phyloP scores from a whole-genome alignment of 2,113 vertebrate species.

The Nibea albiflora region DNA sequence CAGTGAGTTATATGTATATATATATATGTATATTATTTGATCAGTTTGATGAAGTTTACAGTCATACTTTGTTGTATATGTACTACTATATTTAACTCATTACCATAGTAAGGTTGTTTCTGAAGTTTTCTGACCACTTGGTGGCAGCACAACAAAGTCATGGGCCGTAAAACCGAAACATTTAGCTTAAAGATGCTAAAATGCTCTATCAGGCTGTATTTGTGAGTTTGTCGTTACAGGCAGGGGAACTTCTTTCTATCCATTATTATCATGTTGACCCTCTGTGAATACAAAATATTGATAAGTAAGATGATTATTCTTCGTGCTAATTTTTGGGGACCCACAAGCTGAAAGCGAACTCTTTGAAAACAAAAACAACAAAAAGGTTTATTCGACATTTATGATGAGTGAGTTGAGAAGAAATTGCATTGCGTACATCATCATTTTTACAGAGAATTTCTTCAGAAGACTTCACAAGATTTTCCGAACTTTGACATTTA shows the following conservation, averaged over 20 bases:
- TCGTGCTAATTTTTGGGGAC: background rate
- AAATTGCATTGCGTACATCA: constrained; percentile 50
- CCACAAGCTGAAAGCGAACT: background rate
- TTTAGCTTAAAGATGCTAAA: background rate
- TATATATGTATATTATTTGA: background rate
- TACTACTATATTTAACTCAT: background rate
- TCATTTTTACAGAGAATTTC: constrained; percentile 54
- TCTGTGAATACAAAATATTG: background rate
- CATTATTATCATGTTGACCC: background rate
- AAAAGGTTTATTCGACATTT: constrained; percentile 54
- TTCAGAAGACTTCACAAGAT: constrained; percentile 45
- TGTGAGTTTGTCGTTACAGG: background rate
- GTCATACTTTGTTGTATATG: no score
- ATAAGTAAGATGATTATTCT: background rate
- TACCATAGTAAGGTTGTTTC: no score
- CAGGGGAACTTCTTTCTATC: background rate
- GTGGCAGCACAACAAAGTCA: background rate
- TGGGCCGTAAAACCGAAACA: no score
- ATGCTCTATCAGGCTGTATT: background rate
- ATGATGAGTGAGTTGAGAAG: constrained; percentile 33
- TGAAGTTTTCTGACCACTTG: background rate
- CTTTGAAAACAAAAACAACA: constrained; percentile 40
- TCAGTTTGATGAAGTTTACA: no score
- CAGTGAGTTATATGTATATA: background rate
- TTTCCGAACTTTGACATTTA: constrained; percentile 69